Evolutionary conservation across 2,113 vertebrate genomes (phyloP), one percentile per base, ranked within the genome.

Genomic region (Oophaga pumilio): DNA sequence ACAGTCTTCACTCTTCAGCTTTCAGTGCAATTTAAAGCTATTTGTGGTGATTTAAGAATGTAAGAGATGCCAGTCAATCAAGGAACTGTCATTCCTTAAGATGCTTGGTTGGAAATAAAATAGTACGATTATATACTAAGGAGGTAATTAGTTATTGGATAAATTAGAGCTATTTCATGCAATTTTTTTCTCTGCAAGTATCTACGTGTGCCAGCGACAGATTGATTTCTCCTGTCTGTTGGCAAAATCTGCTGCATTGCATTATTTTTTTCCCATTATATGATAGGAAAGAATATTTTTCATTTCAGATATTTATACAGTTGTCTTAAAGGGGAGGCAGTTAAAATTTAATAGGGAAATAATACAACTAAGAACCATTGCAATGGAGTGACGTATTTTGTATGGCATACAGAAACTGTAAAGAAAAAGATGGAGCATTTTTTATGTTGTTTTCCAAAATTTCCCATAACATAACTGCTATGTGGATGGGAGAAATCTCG

Each of bases 11-110:
- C 7, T 68, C 24, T 66, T 11, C 15, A 13, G 64, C n/a, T 82
- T 66, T 24, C 17, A 24, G 4, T 83, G 43, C 43, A 66, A 68
- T 53, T 82, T 69, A 24, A 15, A n/a, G 20, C 49, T 52, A 8
- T 64, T 82, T 82, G 18, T 64, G n/a, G 52, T 66, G 17, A 66
- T 62, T 82, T 4, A 66, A 49, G 12, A 52, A 66, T 83, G n/a
- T 43, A 53, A 68, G 24, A 24, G 24, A 52, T 69, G n/a, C 22
- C 17, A 24, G 49, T 53, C 49, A 83, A 68, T 83, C 59, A 24
- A 69, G 66, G 13, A 24, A 6, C 81, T 69, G 49, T 4, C 60
- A 81, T 82, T 82, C 1, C 20, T 74, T 73, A 18, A 73, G 69
- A 33, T 73, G 3, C 33, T 52, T 76, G 49, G 73, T 50, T 76